Evolutionary conservation across 1,140 invertebrate species (phyloP).

Genomic region (Drosophila melanica): DNA sequence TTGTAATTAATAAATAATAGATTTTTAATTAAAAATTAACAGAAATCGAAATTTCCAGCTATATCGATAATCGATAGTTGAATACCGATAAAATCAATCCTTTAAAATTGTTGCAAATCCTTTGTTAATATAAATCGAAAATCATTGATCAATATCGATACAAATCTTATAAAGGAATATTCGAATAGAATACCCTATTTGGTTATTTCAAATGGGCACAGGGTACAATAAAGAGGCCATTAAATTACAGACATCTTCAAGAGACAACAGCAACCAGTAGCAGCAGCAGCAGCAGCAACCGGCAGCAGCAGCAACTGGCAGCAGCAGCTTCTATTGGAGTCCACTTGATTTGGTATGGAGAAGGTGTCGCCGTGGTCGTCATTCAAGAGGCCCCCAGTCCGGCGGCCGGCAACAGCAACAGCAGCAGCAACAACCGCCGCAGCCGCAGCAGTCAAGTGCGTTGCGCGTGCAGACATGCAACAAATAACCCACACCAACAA

Average conservation of each 20-base stretch:
- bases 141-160: too few species aligned
- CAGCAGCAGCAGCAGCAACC: background rate
- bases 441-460: slow-evolving; percentile 29
- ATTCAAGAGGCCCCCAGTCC: slow-evolving; percentile 42
- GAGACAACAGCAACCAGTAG: slow-evolving; percentile 10
- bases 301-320: too few species aligned
- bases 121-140: too few species aligned
- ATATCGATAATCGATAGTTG: too few species aligned
- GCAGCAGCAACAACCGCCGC: slow-evolving; percentile 16
- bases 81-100: too few species aligned
- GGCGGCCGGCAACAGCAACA: slow-evolving; percentile 13
- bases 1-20: too few species aligned
- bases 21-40: too few species aligned
- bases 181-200: too few species aligned
- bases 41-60: too few species aligned
- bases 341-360: slow-evolving; percentile 54
- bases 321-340: slow-evolving; percentile 60
- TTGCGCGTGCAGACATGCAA: slow-evolving; percentile 65
- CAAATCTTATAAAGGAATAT: too few species aligned
- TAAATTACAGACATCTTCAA: slow-evolving; percentile 61
- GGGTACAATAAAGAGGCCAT: slow-evolving; percentile 49
- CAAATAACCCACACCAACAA: slow-evolving; percentile 31
- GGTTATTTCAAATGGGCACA: too few species aligned
- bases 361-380: slow-evolving; percentile 58
- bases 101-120: too few species aligned